These are phyloP conservation scores for Sympetrum striolatum DNA, from an alignment of 2,888 invertebrate species.

Conservation along the genomic window DNA sequence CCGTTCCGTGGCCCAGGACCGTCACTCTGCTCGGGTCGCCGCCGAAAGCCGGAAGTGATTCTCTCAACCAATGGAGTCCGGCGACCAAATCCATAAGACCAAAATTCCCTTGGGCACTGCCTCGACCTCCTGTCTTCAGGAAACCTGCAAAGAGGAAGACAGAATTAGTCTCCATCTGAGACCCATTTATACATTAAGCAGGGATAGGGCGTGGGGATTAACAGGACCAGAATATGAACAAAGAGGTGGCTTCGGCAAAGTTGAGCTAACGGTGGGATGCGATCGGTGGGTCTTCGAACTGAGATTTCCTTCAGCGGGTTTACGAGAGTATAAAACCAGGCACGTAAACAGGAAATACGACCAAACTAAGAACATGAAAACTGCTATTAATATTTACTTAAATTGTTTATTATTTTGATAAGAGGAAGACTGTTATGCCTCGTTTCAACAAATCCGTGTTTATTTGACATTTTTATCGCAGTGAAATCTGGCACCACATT, in stretches of 20 bases:
- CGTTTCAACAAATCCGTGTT: no score
- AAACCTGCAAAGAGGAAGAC: slow-evolving; percentile 70
- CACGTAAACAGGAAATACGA: no score
- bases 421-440: no score
- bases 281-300: not conserved
- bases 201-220: no score
- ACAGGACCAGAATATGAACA: no score
- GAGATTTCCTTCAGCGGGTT: not conserved
- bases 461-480: no score
- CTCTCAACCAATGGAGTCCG: slow-evolving; percentile 94
- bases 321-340: not conserved
- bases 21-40: slow-evolving; percentile 94
- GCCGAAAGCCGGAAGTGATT: slow-evolving; percentile 93
- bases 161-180: not conserved
- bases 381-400: no score
- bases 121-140: slow-evolving; percentile 87
- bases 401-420: no score
- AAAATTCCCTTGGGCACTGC: slow-evolving; percentile 89
- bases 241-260: no score
- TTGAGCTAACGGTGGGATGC: no score
- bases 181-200: not conserved
- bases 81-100: slow-evolving; percentile 93
- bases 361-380: no score
- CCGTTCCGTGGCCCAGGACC: slow-evolving; percentile 94
- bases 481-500: no score